Base-by-base conservation (phyloP, 2,797 vertebrate genomes). In the Xiphorhynchus erythropygius region DNA sequence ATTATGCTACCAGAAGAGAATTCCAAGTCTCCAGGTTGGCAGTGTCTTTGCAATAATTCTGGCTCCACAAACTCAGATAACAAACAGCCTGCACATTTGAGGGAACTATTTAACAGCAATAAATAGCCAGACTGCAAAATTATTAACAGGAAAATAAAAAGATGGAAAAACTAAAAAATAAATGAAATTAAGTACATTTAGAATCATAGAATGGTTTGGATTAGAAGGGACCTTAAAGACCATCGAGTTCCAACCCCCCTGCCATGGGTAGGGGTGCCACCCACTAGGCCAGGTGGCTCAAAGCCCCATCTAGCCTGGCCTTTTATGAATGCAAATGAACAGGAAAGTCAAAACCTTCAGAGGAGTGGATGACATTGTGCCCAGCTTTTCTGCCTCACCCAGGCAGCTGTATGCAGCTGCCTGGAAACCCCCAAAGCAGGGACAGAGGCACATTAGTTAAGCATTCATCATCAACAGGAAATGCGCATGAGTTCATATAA, bases 351-450 rank as follows among this genome's bases (percentile, higher is more conserved):
- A 88, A 79, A 17, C 37, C 56, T 73, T 78, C 28, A 62, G 53
- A 64, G 68, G 59, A 71, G 47, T 9, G 18, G 50, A 18, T 73
- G 56, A n/a, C 41, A 7, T 7, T 27, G 68, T 89, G 80, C 89
- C 95, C 77, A 84, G 68, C 55, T 63, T 50, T 73, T 76, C 87
- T 56, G 76, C 89, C 69, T 94, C 62, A 47, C 8, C 24, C 87
- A 73, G 84, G 84, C 96, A 97, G 95, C 95, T 95, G 93, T 4
- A 6, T 13, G 32, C 96, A 97, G 95, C 95, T 96, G 96, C 80
- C 91, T 77, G 65, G 30, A 57, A 28, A 86, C 24, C 18, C 24
- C 67, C 52, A 39, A 56, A 79, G 89, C 70, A 42, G 46, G 73
- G 85, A 67, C 9, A 12, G 24, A 90, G 90, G 70, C 77, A 50